A percentile compares a stretch with the other conserved stretches of the same genome.
These are phyloP conservation scores for Sorex maritimensis DNA, from an alignment of 2,797 vertebrate species.

Conservation along the genomic window DNA sequence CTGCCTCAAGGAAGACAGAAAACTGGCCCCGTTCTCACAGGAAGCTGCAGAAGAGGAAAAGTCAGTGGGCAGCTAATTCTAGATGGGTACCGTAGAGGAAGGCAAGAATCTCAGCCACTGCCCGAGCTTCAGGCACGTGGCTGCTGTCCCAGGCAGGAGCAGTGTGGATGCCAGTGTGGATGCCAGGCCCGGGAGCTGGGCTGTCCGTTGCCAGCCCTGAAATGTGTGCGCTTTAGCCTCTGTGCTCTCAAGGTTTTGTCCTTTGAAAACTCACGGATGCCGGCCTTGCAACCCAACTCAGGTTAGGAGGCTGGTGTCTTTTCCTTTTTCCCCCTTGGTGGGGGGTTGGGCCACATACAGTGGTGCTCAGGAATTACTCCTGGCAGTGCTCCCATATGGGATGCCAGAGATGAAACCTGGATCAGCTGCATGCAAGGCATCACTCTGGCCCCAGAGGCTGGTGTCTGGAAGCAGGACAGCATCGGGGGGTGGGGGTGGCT, in stretches of 20 bases:
- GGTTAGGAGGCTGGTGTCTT: neutral
- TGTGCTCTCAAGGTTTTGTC: slow-evolving; percentile 9
- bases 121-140: no score
- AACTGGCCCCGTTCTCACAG: neutral
- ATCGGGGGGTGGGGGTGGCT: neutral
- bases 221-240: slow-evolving; percentile 23
- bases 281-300: neutral
- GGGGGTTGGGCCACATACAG: no score
- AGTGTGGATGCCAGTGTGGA: neutral
- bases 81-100: neutral
- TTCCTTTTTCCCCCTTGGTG: no score
- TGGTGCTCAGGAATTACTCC: no score
- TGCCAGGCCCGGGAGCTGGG: neutral
- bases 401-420: no score
- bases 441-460: neutral
- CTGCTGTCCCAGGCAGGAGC: no score
- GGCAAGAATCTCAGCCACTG: neutral
- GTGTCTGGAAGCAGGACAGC: slow-evolving; percentile 16
- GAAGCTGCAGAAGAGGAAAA: neutral
- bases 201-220: slow-evolving; percentile 22
- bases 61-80: neutral
- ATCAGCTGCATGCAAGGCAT: no score
- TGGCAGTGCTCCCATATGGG: no score
- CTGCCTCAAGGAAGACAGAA: slow-evolving; percentile 24
- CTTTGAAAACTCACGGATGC: slow-evolving; percentile 50